Evolutionary conservation across 1,140 invertebrate species (phyloP).

Genomic region (Globodera rostochiensis): DNA sequence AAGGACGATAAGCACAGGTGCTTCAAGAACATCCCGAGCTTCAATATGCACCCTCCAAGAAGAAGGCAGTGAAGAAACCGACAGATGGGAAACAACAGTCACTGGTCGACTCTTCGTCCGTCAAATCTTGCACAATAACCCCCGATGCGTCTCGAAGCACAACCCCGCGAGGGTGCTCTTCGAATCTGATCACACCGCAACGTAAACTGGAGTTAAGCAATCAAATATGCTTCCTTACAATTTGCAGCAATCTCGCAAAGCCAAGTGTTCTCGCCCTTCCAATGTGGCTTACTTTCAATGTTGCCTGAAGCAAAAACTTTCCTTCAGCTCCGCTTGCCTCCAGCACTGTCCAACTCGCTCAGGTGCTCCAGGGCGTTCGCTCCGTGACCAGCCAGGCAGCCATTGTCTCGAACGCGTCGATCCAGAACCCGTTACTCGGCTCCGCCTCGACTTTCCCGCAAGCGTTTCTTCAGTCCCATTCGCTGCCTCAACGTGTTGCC

Average conservation of each 20-base stretch:
- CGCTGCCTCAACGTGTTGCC: conserved; percentile 30
- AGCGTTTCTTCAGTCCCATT: conserved; percentile 33
- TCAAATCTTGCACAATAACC: conserved; percentile 26
- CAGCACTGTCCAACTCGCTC: conserved; percentile 28
- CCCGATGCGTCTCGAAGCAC: conserved; percentile 29
- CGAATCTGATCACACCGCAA: conserved; percentile 24
- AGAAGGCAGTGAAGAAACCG: conserved; percentile 41
- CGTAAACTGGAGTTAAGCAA: conserved; percentile 2
- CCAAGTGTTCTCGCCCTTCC: conserved; percentile 36
- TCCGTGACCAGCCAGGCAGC: conserved; percentile 9
- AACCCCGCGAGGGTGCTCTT: conserved; percentile 4
- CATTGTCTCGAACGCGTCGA: conserved; percentile 20
- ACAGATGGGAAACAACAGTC: conserved; percentile 21
- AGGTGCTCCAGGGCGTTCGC: conserved; percentile 28
- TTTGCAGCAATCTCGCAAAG: conserved; percentile 29
- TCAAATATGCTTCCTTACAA: background rate
- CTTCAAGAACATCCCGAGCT: conserved; percentile 52
- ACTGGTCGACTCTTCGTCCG: conserved; percentile 26
- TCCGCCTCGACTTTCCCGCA: conserved; percentile 17
- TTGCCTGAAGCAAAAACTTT: background rate
- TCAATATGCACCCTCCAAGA: conserved; percentile 48
- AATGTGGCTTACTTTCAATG: conserved; percentile 27
- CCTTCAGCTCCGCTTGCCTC: conserved; percentile 36
- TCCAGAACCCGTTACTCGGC: conserved; percentile 18
- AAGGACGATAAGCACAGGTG: conserved; percentile 28